Base-by-base conservation (phyloP, 2,888 invertebrate genomes). In the Drosophila infuscata region DNA sequence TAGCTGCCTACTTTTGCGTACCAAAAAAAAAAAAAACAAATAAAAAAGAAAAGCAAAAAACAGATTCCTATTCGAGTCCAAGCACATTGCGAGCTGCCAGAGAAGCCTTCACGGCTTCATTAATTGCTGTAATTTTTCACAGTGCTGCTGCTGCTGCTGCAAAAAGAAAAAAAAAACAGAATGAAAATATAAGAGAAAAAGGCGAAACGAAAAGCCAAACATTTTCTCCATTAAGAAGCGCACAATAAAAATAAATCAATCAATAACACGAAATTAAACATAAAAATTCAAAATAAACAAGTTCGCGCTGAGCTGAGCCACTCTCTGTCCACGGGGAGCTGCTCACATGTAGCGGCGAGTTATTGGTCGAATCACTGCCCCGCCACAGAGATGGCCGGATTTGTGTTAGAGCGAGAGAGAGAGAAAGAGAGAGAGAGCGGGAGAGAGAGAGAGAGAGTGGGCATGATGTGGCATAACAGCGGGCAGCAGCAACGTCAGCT, bases 221-320 rank as follows among this genome's bases (percentile, higher is more conserved):
- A 75, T 85, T 85, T 88, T 76, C 74, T 59, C 74, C 90, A 90
- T 86, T 90, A 75, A 76, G 76, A 70, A 68, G 82, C 75, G 58
- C 57, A 80, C 81, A 81, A 85, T 83, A 79, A 88, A 88, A 88
- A 91, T 90, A 91, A 91, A 91, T 91, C 91, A 89, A 91, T 91
- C 91, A 90, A 79, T 87, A 84, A 76, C 85, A 83, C 74, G 76
- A 86, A 87, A 87, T 89, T 86, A 81, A 88, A 86, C 86, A 88
- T 81, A 82, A 80, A 77, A 82, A 81, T 71, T 75, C 65, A 74
- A 80, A 89, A 88, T 81, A 82, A 74, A 81, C 81, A 82, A 81
- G 89, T 81, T 89, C 70, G 74, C 74, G 59, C 52, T 62, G 69
- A 70, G 63, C 63, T 65, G 46, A 54, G n/a, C 36, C 20, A 9